Conservation (phyloP, 2,113 vertebrate genomes). For the Megatriorchis doriae region DNA sequence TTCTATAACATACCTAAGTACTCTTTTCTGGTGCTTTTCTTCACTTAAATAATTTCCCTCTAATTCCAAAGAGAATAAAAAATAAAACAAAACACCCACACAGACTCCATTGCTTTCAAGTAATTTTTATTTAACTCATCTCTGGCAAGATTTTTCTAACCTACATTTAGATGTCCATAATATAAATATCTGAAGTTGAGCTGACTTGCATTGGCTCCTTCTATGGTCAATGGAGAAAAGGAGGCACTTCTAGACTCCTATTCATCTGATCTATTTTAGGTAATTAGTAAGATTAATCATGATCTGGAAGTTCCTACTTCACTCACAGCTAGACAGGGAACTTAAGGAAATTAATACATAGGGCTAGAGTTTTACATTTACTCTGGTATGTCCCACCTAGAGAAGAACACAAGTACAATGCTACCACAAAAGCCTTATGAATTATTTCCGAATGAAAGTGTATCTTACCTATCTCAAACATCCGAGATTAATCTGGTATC, state of each 20-base stretch:
- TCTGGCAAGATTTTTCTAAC: not conserved
- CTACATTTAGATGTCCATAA: not conserved
- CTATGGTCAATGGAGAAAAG: not conserved
- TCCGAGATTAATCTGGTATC: not conserved
- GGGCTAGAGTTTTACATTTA: not conserved
- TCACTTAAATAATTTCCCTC: not conserved
- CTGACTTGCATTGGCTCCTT: not conserved
- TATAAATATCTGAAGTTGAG: not conserved
- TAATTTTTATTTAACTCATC: not conserved
- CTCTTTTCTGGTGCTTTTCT: not conserved
- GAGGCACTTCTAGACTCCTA: not conserved
- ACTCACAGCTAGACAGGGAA: not conserved
- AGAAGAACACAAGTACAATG: not conserved
- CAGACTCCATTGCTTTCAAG: not conserved
- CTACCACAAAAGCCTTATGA: not conserved
- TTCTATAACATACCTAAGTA: not conserved
- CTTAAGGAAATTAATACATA: not conserved
- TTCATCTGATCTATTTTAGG: not conserved
- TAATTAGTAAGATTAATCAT: not conserved
- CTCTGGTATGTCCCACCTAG: not conserved
- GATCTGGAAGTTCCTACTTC: not conserved
- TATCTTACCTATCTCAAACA: not conserved
- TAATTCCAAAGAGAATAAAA: not conserved
- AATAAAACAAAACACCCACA: not conserved
- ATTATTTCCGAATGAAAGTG: not conserved